phyloP scores from a whole-genome alignment of 2,113 vertebrate species.

The Tyrannus savana region DNA sequence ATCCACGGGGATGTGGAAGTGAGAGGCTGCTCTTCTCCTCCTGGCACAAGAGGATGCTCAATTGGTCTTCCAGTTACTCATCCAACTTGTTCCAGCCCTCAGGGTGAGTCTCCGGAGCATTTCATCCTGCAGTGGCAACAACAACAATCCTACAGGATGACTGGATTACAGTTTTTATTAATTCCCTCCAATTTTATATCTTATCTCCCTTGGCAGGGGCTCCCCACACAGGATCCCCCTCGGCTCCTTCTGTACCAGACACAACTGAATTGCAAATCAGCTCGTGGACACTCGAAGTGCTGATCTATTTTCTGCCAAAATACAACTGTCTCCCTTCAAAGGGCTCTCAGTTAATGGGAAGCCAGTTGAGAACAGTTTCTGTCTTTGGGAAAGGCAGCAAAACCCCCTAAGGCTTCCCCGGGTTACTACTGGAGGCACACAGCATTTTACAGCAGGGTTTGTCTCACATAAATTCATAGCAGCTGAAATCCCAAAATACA shows the following conservation, averaged over 20 bases:
- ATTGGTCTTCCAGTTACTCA: neutral
- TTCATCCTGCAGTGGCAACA: neutral
- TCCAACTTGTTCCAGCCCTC: neutral
- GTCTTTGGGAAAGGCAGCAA: neutral
- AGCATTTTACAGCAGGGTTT: neutral
- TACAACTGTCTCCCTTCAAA: neutral
- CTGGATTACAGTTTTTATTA: neutral
- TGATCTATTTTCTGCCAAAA: neutral
- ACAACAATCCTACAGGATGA: neutral
- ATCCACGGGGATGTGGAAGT: neutral
- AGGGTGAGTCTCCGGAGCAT: neutral
- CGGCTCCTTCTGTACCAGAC: neutral
- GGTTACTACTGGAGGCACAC: neutral
- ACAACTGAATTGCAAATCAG: fast-evolving
- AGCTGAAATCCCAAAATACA: neutral
- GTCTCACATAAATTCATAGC: neutral
- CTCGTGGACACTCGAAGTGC: neutral
- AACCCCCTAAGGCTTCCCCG: neutral
- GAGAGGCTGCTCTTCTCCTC: neutral
- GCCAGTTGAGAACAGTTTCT: neutral
- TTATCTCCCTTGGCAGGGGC: fast-evolving
- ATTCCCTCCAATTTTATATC: neutral
- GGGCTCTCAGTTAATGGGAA: neutral
- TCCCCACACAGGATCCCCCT: fast-evolving
- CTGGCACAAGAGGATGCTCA: neutral